phyloP scores from a whole-genome alignment of 64 coral and sea anemone species.

The Montipora foliosa region DNA sequence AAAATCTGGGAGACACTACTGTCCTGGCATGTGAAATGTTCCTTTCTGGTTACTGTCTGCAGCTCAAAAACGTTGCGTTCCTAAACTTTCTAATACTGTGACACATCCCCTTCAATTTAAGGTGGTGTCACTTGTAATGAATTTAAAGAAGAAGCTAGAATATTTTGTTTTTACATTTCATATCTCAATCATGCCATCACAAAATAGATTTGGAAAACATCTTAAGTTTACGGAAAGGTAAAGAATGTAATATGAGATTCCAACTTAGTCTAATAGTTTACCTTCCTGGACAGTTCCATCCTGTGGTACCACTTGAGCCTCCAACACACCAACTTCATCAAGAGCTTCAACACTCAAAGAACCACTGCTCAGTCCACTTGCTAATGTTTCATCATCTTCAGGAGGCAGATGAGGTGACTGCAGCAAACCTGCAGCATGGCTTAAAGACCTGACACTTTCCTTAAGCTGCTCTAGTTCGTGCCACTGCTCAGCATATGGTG shows the following conservation, averaged over 20 bases:
- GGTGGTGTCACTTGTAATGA: too few species aligned
- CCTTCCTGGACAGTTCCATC: not conserved
- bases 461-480: constrained; percentile 66
- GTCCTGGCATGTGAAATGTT: too few species aligned
- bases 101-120: too few species aligned
- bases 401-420: not conserved
- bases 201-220: not conserved
- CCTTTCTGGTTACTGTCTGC: too few species aligned
- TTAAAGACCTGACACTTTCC: constrained; percentile 55
- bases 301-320: not conserved
- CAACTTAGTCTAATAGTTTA: not conserved
- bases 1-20: too few species aligned
- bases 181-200: too few species aligned
- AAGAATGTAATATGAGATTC: not conserved
- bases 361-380: constrained; percentile 36
- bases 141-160: too few species aligned
- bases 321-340: not conserved
- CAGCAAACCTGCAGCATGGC: constrained; percentile 5
- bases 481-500: constrained; percentile 69
- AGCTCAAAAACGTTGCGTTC: too few species aligned
- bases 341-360: constrained; percentile 52
- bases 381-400: constrained; percentile 22
- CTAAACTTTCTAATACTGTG: too few species aligned
- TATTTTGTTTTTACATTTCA: too few species aligned
- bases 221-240: not conserved